Conservation (phyloP, 2,113 vertebrate genomes). For the Muntiacus reevesi region DNA sequence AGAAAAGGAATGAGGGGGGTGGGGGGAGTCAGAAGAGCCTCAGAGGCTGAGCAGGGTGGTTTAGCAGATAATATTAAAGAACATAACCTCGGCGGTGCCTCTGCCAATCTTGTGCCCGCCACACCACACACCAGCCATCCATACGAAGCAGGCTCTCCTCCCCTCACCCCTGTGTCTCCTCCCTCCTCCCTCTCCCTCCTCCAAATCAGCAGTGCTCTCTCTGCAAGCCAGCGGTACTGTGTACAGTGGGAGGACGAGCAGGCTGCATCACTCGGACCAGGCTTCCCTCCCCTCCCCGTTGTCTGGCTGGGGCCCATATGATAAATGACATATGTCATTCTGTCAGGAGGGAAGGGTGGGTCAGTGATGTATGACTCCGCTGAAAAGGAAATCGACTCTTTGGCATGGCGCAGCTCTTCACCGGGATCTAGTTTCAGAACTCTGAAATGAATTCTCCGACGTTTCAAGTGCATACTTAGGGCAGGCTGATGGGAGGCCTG, state of each 20-base stretch:
- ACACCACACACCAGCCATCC: slow-evolving; percentile 33
- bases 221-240: slow-evolving; percentile 60
- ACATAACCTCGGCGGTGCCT: slow-evolving; percentile 18
- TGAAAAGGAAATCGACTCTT: slow-evolving; percentile 99
- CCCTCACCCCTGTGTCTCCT: background rate
- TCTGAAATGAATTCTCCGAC: slow-evolving; percentile 91
- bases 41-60: slow-evolving; percentile 23
- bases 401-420: slow-evolving; percentile 89
- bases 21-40: background rate
- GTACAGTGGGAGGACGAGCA: slow-evolving; percentile 69
- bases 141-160: background rate
- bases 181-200: background rate
- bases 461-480: slow-evolving; percentile 87
- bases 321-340: slow-evolving; percentile 99
- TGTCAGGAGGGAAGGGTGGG: slow-evolving; percentile 97
- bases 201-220: slow-evolving; percentile 63
- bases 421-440: slow-evolving; percentile 87
- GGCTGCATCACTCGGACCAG: slow-evolving; percentile 69
- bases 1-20: background rate
- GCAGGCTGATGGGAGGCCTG: slow-evolving; percentile 78
- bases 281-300: slow-evolving; percentile 78
- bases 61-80: slow-evolving; percentile 39
- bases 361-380: slow-evolving; percentile 95
- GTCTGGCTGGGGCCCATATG: slow-evolving; percentile 91
- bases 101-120: slow-evolving; percentile 38